Percentiles rank a stretch among this genome's conserved stretches.
phyloP scores from a whole-genome alignment of 1,140 invertebrate species.

The Rhopalosiphum padi region DNA sequence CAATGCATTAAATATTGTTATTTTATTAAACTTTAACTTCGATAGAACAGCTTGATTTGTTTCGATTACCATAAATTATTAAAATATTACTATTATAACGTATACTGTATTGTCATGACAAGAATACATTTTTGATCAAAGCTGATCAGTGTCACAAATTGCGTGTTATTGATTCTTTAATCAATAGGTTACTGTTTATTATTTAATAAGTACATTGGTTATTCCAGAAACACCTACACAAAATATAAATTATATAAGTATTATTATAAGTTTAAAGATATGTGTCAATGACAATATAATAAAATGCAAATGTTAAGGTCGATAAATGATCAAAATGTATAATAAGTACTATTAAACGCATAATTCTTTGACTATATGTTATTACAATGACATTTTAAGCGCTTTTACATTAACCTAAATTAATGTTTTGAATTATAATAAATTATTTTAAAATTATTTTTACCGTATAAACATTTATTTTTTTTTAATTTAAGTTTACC shows the following conservation, averaged over 20 bases:
- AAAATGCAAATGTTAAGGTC: slow-evolving; percentile 39
- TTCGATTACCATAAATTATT: background rate
- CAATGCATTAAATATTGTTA: background rate
- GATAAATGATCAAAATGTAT: slow-evolving; percentile 18
- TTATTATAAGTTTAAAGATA: slow-evolving; percentile 31
- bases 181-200: background rate
- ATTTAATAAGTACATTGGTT: background rate
- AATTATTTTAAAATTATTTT: background rate
- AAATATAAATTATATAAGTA: background rate
- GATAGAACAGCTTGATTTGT: background rate
- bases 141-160: background rate
- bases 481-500: background rate
- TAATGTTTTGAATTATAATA: background rate
- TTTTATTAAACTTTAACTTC: background rate
- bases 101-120: background rate
- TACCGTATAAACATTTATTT: background rate
- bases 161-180: background rate
- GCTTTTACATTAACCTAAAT: background rate
- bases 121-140: background rate
- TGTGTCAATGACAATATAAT: slow-evolving; percentile 53
- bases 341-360: background rate
- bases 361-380: background rate
- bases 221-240: slow-evolving; percentile 12
- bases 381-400: background rate
- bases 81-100: background rate